Conservation (phyloP, 2,888 invertebrate species). For the Melitaea athalia region DNA sequence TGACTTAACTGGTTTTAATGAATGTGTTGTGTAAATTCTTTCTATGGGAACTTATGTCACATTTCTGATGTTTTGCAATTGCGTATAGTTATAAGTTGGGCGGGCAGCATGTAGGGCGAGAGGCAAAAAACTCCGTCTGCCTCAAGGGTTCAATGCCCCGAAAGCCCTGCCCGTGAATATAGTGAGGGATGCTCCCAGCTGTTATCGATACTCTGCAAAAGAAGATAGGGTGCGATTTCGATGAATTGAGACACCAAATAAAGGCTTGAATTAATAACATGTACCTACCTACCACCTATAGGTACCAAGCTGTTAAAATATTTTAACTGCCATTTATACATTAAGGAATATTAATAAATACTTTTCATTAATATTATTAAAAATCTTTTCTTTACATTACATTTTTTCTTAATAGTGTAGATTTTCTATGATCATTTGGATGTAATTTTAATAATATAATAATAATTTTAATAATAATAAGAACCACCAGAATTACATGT, state of each 20-base stretch:
- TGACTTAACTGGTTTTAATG: constrained; percentile 14
- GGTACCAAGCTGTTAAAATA: too few relatives aligned
- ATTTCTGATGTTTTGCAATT: constrained; percentile 21
- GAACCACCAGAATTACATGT: too few relatives aligned
- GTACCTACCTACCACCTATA: too few relatives aligned
- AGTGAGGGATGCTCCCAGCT: constrained; percentile 67
- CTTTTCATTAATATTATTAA: too few relatives aligned
- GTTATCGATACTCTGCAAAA: constrained; percentile 64
- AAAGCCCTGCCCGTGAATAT: constrained; percentile 78
- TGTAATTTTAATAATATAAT: too few relatives aligned
- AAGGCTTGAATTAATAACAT: too few relatives aligned
- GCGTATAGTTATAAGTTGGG: constrained; percentile 57
- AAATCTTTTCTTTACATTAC: too few relatives aligned
- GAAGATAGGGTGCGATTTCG: constrained; percentile 39
- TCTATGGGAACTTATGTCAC: constrained; percentile 6
- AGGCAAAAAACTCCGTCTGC: constrained; percentile 76
- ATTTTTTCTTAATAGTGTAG: too few relatives aligned
- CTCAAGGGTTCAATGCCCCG: constrained; percentile 72
- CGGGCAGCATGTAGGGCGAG: constrained; percentile 76
- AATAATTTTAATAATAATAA: too few relatives aligned
- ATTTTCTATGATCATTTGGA: too few relatives aligned
- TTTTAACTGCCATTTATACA: too few relatives aligned
- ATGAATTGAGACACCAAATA: constrained; percentile 1
- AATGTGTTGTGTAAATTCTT: constrained; percentile 6
- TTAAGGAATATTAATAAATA: too few relatives aligned